Base-by-base conservation (phyloP, 2,797 vertebrate species). In the Xyrichtys novacula region DNA sequence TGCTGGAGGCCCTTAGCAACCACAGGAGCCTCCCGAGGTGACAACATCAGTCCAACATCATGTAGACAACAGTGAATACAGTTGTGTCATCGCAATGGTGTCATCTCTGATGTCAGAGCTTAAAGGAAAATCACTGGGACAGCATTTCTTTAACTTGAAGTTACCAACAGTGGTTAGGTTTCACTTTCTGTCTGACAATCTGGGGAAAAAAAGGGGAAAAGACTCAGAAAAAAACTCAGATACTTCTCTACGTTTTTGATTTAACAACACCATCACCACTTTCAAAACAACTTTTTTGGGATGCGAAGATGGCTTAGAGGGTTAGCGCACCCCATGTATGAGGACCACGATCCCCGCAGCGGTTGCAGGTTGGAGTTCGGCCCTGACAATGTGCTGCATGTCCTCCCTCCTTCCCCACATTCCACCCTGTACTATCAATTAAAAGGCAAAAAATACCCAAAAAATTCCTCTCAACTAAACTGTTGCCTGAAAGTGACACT, bases 181-280 rank as follows among this genome's bases (percentile, higher is more conserved):
- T 75, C 53, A 31, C 56, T 83, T 84, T 85, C 28, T 42, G n/a
- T 73, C 58, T 65, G n/a, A 65, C 17, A 32, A 19, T 3, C 39
- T 16, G 7, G 7, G 25, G 60, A 54, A 61, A 56, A 23, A 64
- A 46, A 9, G 29, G 12, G 26, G 3, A 12, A 34, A 12, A 4
- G 14, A 34, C 11, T 34, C 32, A 34, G 14, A n/a, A n/a, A n/a
- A n/a, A n/a, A n/a, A n/a, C n/a, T n/a, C 0, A 12, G 34, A 10
- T 1, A 3, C 25, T 6, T 48, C 23, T 26, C 4, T 46, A 39
- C 38, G 14, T 49, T 38, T 38, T 44, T 7, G 34, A n/a, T 3
- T 12, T 0, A 23, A 32, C 12, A 12, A 5, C 26, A 7, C 7
- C 10, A 12, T 44, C 23, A 5, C 23, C 16, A 22, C 31, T 43